A percentile compares a stretch with the other conserved stretches of the same genome.
Evolutionary conservation across 2,888 invertebrate genomes (phyloP).

Genomic region (Pseudanteris insignis): DNA sequence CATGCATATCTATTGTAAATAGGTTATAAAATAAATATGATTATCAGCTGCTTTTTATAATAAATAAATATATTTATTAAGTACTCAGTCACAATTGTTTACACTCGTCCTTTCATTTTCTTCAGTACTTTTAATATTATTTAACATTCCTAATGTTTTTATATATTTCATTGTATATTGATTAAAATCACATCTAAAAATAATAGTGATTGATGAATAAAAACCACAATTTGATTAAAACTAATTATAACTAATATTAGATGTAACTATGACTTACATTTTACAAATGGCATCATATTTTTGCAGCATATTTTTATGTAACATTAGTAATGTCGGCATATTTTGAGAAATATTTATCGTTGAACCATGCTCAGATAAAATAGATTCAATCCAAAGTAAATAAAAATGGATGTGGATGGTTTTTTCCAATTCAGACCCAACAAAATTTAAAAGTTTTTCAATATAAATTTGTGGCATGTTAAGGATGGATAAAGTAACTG

Average conservation of each 20-base stretch:
- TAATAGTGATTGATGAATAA: too few species aligned
- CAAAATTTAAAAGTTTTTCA: conserved; percentile 76
- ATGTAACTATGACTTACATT: conserved; percentile 82
- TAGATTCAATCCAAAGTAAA: conserved; percentile 78
- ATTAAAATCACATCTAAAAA: conserved; percentile 84
- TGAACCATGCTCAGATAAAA: conserved; percentile 75
- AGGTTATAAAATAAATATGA: too few species aligned
- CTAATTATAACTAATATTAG: too few species aligned
- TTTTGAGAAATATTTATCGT: conserved; percentile 70
- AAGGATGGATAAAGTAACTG: conserved; percentile 80
- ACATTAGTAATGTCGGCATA: conserved; percentile 74
- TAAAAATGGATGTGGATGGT: conserved; percentile 91
- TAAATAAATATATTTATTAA: too few species aligned
- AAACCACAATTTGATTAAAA: too few species aligned
- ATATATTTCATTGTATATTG: conserved; percentile 83
- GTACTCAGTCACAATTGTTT: too few species aligned
- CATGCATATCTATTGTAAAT: too few species aligned
- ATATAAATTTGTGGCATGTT: conserved; percentile 79
- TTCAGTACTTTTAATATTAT: conserved; percentile 40
- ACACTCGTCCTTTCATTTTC: too few species aligned
- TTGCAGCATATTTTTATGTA: conserved; percentile 82
- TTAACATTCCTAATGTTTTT: conserved; percentile 68
- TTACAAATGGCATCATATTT: conserved; percentile 84
- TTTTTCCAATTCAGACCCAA: conserved; percentile 78
- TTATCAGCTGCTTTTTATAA: too few species aligned